These are phyloP conservation scores for Hipparchia sbordonii DNA, from an alignment of 2,888 invertebrate genomes.

Conservation along the genomic window DNA sequence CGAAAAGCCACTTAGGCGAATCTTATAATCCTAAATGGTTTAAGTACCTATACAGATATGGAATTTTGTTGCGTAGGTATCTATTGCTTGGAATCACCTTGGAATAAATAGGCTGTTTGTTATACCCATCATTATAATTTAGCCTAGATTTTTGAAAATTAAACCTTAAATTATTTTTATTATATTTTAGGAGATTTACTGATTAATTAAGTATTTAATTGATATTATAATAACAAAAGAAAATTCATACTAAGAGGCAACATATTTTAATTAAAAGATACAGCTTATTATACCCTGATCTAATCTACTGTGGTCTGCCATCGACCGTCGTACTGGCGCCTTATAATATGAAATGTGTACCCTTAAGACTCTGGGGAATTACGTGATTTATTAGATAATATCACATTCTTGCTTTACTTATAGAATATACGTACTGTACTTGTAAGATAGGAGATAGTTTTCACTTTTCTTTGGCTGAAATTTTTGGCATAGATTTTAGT, in stretches of 20 bases:
- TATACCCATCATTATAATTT: too few species aligned
- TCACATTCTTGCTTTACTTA: conserved; percentile 4
- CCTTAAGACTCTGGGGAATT: conserved; percentile 39
- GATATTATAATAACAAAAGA: too few species aligned
- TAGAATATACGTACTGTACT: too few species aligned
- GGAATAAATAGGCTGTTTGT: too few species aligned
- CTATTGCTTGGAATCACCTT: neutral
- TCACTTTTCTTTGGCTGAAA: too few species aligned
- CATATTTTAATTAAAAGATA: conserved; percentile 5
- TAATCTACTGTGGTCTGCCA: conserved; percentile 23
- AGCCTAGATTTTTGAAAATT: too few species aligned
- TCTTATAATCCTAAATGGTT: conserved; percentile 9
- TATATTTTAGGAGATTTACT: too few species aligned
- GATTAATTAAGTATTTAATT: too few species aligned
- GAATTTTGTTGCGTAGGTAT: neutral
- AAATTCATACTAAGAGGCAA: neutral
- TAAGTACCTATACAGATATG: neutral
- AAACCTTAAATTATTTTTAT: too few species aligned
- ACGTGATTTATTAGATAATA: conserved; percentile 12
- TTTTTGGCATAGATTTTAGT: too few species aligned
- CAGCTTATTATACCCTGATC: neutral
- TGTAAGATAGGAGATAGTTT: too few species aligned
- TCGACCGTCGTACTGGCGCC: conserved; percentile 42
- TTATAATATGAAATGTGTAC: conserved; percentile 39
- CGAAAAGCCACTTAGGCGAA: conserved; percentile 11